Evolutionary conservation across 2,888 invertebrate genomes (phyloP), one percentile per base, ranked within the genome.

Genomic region (Amorpha juglandis): DNA sequence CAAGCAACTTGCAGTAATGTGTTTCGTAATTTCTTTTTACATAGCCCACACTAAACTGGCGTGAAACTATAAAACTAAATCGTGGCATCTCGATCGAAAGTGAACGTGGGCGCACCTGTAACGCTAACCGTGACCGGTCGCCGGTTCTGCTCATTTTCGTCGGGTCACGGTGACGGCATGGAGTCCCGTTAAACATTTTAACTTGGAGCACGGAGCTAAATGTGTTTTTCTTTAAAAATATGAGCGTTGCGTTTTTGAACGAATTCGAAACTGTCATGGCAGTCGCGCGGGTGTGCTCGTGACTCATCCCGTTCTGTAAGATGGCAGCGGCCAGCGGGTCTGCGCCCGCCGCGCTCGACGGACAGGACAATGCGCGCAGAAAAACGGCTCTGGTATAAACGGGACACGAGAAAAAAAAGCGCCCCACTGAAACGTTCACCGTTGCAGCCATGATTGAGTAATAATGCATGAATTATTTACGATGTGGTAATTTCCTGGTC

Each of bases 381-480:
- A 89, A 87, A 89, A 87, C 83, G 71, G 72, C 75, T 70, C 68
- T 48, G 69, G 66, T 74, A 74, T 79, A 74, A 83, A 82, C 79
- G 82, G 82, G 78, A 78, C 74, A 70, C 69, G 67, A 73, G 75
- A 82, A 86, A 86, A 86, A 86, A 88, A 86, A 77, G 69, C 73
- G 77, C 72, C 76, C 74, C 75, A 76, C 84, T 86, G 84, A 82
- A 87, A 85, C 76, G 79, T 86, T 82, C 82, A 87, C 89, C 88
- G 87, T 88, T 88, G 84, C 82, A 78, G 76, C 79, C 82, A 84
- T 86, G 88, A 91, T 92, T 92, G 86, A 91, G 92, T 90, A 92
- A 90, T 91, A 90, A 87, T 87, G 80, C 81, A 90, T 90, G 91
- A 91, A 92, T 91, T 92, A 92, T 92, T 92, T 90, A 92, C 90